Conservation (phyloP, 2,888 invertebrate genomes). For the Heteromurus nitidus region DNA sequence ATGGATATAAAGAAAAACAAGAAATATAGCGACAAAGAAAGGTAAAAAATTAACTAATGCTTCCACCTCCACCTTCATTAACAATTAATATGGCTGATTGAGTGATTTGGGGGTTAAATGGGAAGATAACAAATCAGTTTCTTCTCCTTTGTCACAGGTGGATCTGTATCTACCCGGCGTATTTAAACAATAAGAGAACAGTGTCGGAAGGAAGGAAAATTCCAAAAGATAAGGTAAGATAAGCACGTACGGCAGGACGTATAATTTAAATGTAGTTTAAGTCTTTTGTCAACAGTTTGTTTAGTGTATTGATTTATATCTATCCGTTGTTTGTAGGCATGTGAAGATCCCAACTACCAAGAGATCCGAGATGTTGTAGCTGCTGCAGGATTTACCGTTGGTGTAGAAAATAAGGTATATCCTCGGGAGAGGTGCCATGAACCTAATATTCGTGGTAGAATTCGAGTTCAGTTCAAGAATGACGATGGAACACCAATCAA, state of each 20-base stretch:
- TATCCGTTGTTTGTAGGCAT: conserved; percentile 79
- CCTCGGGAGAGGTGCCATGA: conserved; percentile 94
- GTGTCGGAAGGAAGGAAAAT: conserved; percentile 91
- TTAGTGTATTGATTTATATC: neutral
- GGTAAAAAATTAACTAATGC: no score
- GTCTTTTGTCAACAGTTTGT: no score
- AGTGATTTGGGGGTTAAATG: no score
- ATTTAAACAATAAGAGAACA: conserved; percentile 95
- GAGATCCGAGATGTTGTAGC: conserved; percentile 95
- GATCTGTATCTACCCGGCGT: conserved; percentile 98
- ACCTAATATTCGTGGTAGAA: conserved; percentile 87
- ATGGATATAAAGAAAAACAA: conserved; percentile 78
- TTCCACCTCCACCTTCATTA: no score
- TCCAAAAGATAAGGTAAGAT: conserved; percentile 82
- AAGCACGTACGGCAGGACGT: no score
- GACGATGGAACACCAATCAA: conserved; percentile 88
- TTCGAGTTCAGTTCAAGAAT: conserved; percentile 93
- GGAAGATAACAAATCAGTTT: no score
- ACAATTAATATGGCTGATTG: no score
- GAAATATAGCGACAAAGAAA: conserved; percentile 86
- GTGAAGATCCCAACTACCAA: conserved; percentile 95
- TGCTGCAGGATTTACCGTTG: conserved; percentile 88
- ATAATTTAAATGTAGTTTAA: no score
- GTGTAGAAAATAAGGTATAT: conserved; percentile 94
- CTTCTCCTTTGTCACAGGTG: no score